These are phyloP conservation scores for Crotalus adamanteus DNA, from an alignment of 2,797 vertebrate species.

Conservation along the genomic window DNA sequence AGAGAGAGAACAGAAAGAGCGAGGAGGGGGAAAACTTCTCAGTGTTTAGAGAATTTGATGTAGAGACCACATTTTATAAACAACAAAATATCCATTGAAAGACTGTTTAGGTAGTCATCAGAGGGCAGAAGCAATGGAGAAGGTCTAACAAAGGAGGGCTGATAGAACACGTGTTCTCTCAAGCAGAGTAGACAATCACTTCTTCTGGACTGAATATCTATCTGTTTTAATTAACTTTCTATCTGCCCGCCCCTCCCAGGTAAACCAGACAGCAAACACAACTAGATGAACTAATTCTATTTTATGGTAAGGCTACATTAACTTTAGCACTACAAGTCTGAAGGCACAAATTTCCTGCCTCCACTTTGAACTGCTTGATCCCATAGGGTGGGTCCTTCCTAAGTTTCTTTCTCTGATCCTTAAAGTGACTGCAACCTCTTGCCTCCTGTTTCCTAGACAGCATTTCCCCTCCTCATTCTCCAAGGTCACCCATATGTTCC, in stretches of 20 bases:
- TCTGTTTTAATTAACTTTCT: not conserved
- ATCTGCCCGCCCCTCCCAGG: not conserved
- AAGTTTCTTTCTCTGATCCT: not conserved
- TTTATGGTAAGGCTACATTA: not conserved
- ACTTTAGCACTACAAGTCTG: not conserved
- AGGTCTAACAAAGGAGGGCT: not conserved
- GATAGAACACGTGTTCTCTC: not conserved
- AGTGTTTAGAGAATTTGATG: not conserved
- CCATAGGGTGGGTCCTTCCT: not conserved
- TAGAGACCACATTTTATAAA: not conserved
- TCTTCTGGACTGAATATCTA: not conserved
- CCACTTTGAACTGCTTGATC: not conserved
- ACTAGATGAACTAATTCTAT: not conserved
- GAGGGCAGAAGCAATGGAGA: not conserved
- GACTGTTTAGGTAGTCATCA: not conserved
- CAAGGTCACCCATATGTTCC: not conserved
- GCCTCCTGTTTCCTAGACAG: not conserved
- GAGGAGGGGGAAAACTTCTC: no score
- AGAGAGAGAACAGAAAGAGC: not conserved
- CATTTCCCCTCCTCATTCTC: not conserved
- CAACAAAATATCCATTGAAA: not conserved
- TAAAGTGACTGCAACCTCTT: not conserved
- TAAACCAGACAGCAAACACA: not conserved
- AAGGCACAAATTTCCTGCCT: not conserved
- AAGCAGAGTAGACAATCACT: not conserved